phyloP scores from a whole-genome alignment of 2,113 vertebrate genomes.

The Pituophis catenifer region DNA sequence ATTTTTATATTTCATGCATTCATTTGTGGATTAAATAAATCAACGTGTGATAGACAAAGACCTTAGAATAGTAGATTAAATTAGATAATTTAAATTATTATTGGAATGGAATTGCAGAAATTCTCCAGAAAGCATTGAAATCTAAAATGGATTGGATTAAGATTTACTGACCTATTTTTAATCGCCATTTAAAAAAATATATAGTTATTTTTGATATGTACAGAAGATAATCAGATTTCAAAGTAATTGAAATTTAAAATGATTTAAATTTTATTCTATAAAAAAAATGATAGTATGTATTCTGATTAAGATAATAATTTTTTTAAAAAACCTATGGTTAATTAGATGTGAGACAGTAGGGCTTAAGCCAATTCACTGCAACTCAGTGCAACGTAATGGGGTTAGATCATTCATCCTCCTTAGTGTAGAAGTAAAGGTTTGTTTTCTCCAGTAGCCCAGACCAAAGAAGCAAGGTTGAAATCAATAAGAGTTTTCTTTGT shows the following conservation, averaged over 20 bases:
- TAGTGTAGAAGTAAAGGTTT: not conserved
- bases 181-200: not conserved
- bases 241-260: not conserved
- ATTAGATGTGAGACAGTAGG: not conserved
- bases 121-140: not conserved
- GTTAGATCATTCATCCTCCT: not conserved
- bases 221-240: too few species aligned
- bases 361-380: not conserved
- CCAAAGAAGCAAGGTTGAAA: not conserved
- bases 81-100: not conserved
- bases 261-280: not conserved
- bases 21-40: not conserved
- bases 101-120: too few species aligned
- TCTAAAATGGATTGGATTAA: not conserved
- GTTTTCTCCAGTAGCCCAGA: not conserved
- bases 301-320: slow-evolving; percentile 4
- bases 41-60: not conserved
- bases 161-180: not conserved
- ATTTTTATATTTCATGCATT: not conserved
- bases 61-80: not conserved
- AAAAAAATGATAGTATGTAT: not conserved
- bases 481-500: not conserved
- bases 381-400: not conserved
- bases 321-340: not conserved
- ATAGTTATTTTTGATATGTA: not conserved